Evolutionary conservation across 2,888 invertebrate genomes (phyloP).

Genomic region (Corbicula japonica): DNA sequence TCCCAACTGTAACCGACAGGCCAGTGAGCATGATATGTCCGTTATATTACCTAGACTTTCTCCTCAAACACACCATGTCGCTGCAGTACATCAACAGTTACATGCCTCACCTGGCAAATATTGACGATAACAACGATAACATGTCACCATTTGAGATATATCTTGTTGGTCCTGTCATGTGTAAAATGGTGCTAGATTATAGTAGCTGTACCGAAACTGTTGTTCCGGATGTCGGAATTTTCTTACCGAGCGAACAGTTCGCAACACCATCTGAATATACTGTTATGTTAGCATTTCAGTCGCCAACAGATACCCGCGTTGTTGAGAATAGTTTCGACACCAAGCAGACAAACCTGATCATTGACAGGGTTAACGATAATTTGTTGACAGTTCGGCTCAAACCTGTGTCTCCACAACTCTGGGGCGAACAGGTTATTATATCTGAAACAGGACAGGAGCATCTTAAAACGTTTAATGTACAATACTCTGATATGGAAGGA

Average conservation of each 20-base stretch:
- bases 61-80: not conserved
- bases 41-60: not conserved
- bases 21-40: too few relatives aligned
- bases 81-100: not conserved
- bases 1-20: too few relatives aligned
- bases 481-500: constrained; percentile 1
- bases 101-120: not conserved
- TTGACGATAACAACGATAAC: not conserved
- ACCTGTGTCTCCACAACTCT: not conserved
- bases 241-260: not conserved
- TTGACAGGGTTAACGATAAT: not conserved
- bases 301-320: too few relatives aligned
- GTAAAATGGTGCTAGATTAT: not conserved
- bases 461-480: constrained; percentile 4
- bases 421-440: not conserved
- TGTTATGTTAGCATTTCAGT: too few relatives aligned
- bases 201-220: not conserved
- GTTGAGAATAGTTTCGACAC: too few relatives aligned
- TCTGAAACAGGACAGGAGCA: not conserved
- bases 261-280: too few relatives aligned
- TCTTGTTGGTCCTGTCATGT: constrained; percentile 3
- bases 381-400: not conserved
- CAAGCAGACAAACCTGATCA: not conserved
- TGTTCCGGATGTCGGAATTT: not conserved
- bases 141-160: too few relatives aligned